phyloP scores from a whole-genome alignment of 2,797 vertebrate genomes.

The Rhinoraja longicauda region DNA sequence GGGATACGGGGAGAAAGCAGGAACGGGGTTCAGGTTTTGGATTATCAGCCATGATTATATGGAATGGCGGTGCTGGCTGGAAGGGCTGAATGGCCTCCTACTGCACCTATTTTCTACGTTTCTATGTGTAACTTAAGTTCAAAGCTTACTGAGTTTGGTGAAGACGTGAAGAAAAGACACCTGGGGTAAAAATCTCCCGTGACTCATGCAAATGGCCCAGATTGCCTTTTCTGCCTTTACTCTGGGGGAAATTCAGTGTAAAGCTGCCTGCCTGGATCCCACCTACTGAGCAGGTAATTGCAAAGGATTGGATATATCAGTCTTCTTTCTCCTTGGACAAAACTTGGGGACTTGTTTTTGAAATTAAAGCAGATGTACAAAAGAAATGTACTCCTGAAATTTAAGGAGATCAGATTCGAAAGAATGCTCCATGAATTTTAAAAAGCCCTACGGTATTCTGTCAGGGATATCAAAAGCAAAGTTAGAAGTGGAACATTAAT shows the following conservation, averaged over 20 bases:
- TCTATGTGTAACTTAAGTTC: neutral
- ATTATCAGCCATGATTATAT: too few species aligned
- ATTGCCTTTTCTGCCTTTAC: too few species aligned
- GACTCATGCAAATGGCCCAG: neutral
- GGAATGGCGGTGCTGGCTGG: too few species aligned
- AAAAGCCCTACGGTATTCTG: neutral
- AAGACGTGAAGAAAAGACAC: neutral
- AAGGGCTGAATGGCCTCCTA: too few species aligned
- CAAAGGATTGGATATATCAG: too few species aligned
- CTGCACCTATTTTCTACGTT: too few species aligned
- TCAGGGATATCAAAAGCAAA: neutral
- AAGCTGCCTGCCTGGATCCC: neutral
- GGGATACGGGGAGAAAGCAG: too few species aligned
- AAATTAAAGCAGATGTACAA: neutral
- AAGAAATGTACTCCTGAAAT: neutral
- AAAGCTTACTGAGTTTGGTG: neutral
- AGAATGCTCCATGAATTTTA: slow-evolving; percentile 14
- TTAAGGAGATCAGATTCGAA: neutral
- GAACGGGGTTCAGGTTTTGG: too few species aligned
- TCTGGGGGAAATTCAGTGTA: neutral
- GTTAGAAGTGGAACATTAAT: neutral
- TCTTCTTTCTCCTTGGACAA: neutral
- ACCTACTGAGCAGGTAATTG: neutral
- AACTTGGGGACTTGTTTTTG: neutral
- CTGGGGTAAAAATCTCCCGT: neutral